Evolutionary conservation across 1,140 invertebrate species (phyloP), one percentile per base, ranked within the genome.

Genomic region (Drosophila tani): DNA sequence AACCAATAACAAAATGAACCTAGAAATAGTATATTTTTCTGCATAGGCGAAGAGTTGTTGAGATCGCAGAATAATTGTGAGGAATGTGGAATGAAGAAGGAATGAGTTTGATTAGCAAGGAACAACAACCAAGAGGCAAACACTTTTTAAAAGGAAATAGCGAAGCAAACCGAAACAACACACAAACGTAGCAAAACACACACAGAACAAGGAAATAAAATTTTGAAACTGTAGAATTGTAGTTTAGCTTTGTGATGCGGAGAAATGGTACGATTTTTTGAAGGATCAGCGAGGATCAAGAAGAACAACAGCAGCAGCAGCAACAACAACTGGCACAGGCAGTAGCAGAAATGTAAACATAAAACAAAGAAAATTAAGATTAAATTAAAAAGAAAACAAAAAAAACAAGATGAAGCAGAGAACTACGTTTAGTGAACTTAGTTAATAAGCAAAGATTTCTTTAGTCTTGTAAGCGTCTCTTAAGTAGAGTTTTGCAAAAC

Each of bases 81-180:
- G 32, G 32, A 38, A 38, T 55, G 29, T 14, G 11, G 14, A 49
- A 49, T 49, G 47, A 0, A 14, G 49, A 43, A 32, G 29, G 53
- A 63, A 56, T 46, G 40, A 46, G 24, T 68, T 62, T 45, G 60
- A 65, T 43, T 49, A 70, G 74, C 45, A 78, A 46, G 41, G 70
- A 70, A 65, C 38, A 85, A 55, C 53, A 77, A 79, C 75, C 75
- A 75, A 77, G 80, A 83, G 80, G 82, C 82, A 79, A 68, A 80
- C 68, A 86, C 78, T 85, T 82, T 85, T 76, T 82, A 76, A 87
- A 83, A 77, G 73, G 79, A 53, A 77, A 68, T 66, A 77, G 75
- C 51, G 24, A 75, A 65, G 59, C 55, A 55, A 75, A 55, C 35
- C 60, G 50, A 75, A 41, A 67, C 29, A 75, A 76, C 29, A 76